Percentiles rank a stretch among this genome's conserved stretches.
Conservation (phyloP, 2,888 invertebrate species). For the Aproaerema taeniolella region DNA sequence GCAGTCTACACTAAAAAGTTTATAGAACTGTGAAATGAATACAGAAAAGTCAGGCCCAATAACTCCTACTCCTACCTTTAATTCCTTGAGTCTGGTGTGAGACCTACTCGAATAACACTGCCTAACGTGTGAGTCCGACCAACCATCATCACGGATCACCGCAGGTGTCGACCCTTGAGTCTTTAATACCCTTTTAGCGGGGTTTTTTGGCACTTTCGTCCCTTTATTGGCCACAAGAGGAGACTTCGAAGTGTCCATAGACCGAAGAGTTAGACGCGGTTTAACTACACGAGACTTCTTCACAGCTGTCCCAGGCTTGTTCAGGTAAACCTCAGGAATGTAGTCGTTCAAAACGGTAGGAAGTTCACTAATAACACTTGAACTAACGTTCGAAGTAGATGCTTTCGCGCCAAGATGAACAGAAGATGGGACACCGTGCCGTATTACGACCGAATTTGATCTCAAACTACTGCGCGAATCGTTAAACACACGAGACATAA, state of each 20-base stretch:
- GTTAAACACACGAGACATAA: constrained; percentile 56
- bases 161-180: constrained; percentile 42
- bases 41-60: no score
- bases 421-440: constrained; percentile 45
- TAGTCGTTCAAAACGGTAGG: constrained; percentile 57
- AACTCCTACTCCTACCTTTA: constrained; percentile 52
- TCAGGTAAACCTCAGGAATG: constrained; percentile 28
- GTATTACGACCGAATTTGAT: constrained; percentile 44
- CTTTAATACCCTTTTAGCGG: no score
- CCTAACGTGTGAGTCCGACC: constrained; percentile 40
- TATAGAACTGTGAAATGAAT: no score
- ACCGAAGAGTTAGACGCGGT: constrained; percentile 55
- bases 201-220: constrained; percentile 20
- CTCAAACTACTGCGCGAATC: constrained; percentile 35
- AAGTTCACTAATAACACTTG: constrained; percentile 49
- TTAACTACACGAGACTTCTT: constrained; percentile 44
- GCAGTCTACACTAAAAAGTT: no score
- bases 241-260: constrained; percentile 46
- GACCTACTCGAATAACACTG: constrained; percentile 52
- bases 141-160: constrained; percentile 33
- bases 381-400: constrained; percentile 45
- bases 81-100: constrained; percentile 48
- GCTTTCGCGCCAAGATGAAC: constrained; percentile 54
- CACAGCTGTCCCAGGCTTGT: constrained; percentile 25
- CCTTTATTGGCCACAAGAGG: constrained; percentile 32